Evolutionary conservation across 2,888 invertebrate species (phyloP), one percentile per base, ranked within the genome.

Genomic region (Diadegma fenestrale): DNA sequence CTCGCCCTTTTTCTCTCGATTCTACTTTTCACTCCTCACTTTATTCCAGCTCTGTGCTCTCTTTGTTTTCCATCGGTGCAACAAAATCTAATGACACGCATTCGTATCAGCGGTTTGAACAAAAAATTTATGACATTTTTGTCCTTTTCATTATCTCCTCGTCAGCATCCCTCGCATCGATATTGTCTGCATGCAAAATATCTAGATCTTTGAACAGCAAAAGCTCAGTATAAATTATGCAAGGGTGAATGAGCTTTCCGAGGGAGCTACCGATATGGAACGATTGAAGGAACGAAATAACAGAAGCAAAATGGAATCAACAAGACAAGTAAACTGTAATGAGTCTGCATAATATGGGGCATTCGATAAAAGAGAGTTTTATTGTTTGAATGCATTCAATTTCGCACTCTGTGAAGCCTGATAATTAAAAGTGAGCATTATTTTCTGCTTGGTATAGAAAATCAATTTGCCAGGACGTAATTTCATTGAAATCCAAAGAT

Each of bases 21-120:
- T 61, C 33, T 58, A 66, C 19, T 73, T 45, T 54, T 37, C 43
- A 6, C 33, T 54, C 30, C 33, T 26, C 30, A 37, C 61, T 33
- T 58, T 69, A 33, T 71, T 33, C 41, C 26, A 14, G 10, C 33
- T 26, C 64, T 26, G 37, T 30, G 10, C 19, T 22, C 45, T 51
- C 72, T 79, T 54, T 68, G 51, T 69, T 61, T 37, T 48, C 30
- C 45, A 17, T 66, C 66, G 37, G 17, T 22, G 22, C 73, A 71
- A 1, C 77, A 80, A 82, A 87, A 82, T 61, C 76, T 51, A 80
- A 78, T 33, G 37, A 45, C 64, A n/a, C 68, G 41, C 71, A 68
- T 6, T 4, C 33, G 1, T 37, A 8, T 37, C 37, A 10, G 37
- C 5, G 37, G 37, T 1, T 37, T 37, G 37, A 37, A 37, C 0